A percentile compares a stretch with the other conserved stretches of the same genome.
Evolutionary conservation across 2,113 vertebrate species (phyloP).

Genomic region (Elephantulus edwardii): DNA sequence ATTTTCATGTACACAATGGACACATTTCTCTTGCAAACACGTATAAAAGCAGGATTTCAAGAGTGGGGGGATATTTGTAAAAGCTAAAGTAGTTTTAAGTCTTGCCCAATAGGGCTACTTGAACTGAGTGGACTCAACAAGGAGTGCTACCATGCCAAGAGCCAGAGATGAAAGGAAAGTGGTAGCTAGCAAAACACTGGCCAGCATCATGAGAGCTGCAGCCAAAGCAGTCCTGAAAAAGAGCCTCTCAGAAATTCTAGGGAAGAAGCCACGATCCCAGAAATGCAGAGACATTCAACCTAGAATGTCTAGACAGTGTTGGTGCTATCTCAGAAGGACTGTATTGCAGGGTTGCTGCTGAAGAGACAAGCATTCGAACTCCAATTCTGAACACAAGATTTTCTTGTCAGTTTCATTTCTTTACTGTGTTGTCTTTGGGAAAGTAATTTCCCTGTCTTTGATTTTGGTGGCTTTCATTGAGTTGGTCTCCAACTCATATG

Average conservation of each 20-base stretch:
- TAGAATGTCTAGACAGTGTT: not conserved
- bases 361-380: not conserved
- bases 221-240: not conserved
- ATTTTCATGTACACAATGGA: not conserved
- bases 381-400: not conserved
- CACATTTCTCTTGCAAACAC: not conserved
- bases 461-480: not conserved
- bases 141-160: not conserved
- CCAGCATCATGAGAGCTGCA: not conserved
- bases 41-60: not conserved
- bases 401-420: not conserved
- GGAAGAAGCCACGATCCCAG: not conserved
- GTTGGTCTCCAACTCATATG: not conserved
- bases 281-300: not conserved
- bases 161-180: not conserved
- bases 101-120: slow-evolving; percentile 1
- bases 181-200: not conserved
- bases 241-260: not conserved
- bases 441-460: not conserved
- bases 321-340: not conserved
- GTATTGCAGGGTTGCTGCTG: not conserved
- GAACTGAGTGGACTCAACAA: not conserved
- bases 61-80: not conserved
- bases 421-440: slow-evolving; percentile 1
- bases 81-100: slow-evolving; percentile 3